Percentiles rank a stretch among this genome's conserved stretches.
Conservation (phyloP, 2,888 invertebrate species). For the Dusona sp. region DNA sequence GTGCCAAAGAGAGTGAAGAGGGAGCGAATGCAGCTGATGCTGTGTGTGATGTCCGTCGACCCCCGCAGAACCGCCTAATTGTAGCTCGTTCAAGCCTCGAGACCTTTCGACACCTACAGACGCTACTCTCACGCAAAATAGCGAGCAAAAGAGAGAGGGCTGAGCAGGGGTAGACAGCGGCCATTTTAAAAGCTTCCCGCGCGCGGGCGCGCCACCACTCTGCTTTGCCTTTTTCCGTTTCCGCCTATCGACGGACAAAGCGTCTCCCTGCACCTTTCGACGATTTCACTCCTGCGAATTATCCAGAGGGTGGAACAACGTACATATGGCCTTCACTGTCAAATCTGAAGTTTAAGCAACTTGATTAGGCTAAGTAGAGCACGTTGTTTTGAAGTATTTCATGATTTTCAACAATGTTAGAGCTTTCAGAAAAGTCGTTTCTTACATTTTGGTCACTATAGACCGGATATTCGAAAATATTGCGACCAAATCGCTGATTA, state of each 20-base stretch:
- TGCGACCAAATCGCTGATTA: too few species aligned
- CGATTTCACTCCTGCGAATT: slow-evolving; percentile 17
- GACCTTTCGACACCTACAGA: slow-evolving; percentile 82
- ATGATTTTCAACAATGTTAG: too few species aligned
- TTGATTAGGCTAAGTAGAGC: not conserved
- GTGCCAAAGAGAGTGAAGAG: slow-evolving; percentile 70
- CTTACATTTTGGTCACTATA: too few species aligned
- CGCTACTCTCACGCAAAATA: slow-evolving; percentile 74
- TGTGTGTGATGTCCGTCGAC: slow-evolving; percentile 72
- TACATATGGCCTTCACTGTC: too few species aligned
- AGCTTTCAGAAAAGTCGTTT: too few species aligned
- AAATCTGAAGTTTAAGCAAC: not conserved
- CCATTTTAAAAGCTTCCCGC: slow-evolving; percentile 50
- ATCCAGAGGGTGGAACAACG: not conserved
- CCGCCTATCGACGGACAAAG: slow-evolving; percentile 37
- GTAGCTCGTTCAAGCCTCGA: slow-evolving; percentile 80
- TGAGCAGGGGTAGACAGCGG: slow-evolving; percentile 35
- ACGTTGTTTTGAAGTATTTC: not conserved
- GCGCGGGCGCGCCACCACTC: slow-evolving; percentile 33
- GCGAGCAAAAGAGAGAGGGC: slow-evolving; percentile 18
- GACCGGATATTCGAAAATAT: too few species aligned
- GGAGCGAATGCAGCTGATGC: slow-evolving; percentile 19
- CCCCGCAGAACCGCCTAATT: slow-evolving; percentile 80
- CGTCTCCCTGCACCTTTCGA: not conserved
- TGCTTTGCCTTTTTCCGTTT: slow-evolving; percentile 28